Evolutionary conservation across 1,140 invertebrate species (phyloP).

Genomic region (Aphaenogaster rudis): DNA sequence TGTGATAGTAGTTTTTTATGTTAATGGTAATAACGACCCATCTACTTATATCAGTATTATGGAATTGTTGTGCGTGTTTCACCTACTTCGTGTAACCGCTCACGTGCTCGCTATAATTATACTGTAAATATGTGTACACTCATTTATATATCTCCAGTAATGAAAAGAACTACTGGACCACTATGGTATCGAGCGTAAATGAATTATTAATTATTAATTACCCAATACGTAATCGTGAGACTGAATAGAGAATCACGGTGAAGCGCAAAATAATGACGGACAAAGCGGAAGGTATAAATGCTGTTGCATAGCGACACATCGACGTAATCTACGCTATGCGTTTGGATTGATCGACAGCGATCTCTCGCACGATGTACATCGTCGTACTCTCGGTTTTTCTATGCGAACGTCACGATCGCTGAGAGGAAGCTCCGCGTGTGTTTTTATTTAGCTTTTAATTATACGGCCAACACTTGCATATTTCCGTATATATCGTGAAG

Average conservation of each 20-base stretch:
- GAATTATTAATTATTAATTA: conserved; percentile 1
- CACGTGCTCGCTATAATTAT: background rate
- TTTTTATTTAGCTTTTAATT: conserved; percentile 25
- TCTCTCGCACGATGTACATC: conserved; percentile 44
- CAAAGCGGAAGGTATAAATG: conserved; percentile 44
- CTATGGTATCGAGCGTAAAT: conserved; percentile 23
- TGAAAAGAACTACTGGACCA: conserved; percentile 28
- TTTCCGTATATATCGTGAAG: conserved; percentile 68
- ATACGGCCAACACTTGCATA: conserved; percentile 73
- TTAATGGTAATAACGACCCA: background rate
- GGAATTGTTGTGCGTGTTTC: background rate
- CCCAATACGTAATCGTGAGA: conserved; percentile 31
- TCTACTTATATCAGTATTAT: background rate
- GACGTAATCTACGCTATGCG: conserved; percentile 48
- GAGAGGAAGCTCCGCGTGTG: conserved; percentile 34
- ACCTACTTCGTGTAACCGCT: background rate
- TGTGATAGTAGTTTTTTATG: background rate
- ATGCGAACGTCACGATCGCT: conserved; percentile 57
- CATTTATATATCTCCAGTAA: conserved; percentile 16
- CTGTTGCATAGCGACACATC: conserved; percentile 47
- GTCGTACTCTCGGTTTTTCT: conserved; percentile 12
- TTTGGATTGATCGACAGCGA: conserved; percentile 28
- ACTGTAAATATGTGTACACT: conserved; percentile 1
- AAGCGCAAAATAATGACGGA: conserved; percentile 57
- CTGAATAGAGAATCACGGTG: conserved; percentile 5